phyloP scores from a whole-genome alignment of 2,888 invertebrate genomes.

The Alviniconcha strummeri region DNA sequence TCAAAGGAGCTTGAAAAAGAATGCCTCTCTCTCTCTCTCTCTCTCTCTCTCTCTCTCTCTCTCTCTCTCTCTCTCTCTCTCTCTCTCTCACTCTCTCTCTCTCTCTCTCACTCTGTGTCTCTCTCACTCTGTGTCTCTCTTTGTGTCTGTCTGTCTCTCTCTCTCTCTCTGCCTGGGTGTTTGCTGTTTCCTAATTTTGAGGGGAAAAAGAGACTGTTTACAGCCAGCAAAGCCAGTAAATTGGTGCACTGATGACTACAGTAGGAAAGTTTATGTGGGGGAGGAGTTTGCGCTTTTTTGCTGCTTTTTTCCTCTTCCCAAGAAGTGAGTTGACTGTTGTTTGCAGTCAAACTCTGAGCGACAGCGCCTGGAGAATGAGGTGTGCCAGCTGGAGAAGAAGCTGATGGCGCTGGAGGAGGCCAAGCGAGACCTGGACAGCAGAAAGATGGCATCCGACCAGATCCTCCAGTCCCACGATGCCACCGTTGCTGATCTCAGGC shows the following conservation, averaged over 20 bases:
- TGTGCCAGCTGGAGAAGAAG: slow-evolving; percentile 36
- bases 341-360: slow-evolving; percentile 40
- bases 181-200: no score
- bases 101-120: background rate
- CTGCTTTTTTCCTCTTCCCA: no score
- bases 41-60: no score
- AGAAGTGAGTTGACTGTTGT: no score
- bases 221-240: no score
- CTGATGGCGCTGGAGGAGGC: slow-evolving; percentile 32
- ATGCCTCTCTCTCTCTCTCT: background rate
- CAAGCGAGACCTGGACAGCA: slow-evolving; percentile 34
- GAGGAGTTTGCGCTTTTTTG: no score
- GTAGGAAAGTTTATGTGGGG: no score
- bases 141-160: background rate
- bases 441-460: slow-evolving; percentile 32
- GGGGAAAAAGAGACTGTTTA: no score
- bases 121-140: background rate
- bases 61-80: no score
- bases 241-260: no score
- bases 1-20: background rate
- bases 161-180: no score
- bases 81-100: background rate
- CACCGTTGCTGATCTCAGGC: slow-evolving; percentile 32
- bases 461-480: slow-evolving; percentile 34
- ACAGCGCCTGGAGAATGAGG: slow-evolving; percentile 34